Evolutionary conservation across 2,797 vertebrate species (phyloP).

Genomic region (Merluccius polli): DNA sequence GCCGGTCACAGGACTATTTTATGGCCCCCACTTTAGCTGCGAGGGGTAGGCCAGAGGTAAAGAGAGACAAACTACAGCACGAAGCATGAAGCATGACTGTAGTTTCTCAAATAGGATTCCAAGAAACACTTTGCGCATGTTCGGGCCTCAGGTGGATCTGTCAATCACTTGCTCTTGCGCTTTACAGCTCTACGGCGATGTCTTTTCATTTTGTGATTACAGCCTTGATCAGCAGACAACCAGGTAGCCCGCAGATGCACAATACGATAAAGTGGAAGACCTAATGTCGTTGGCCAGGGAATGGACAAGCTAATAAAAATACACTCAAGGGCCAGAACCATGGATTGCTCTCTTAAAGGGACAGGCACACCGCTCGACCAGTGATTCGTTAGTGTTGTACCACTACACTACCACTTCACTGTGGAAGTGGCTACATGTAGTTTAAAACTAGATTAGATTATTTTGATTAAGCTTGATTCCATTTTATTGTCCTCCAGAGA

Average conservation of each 20-base stretch:
- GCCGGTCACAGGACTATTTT: too few species aligned
- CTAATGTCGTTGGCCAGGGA: not conserved
- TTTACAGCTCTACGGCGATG: too few species aligned
- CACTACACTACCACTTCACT: too few species aligned
- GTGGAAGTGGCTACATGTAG: not conserved
- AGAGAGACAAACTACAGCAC: too few species aligned
- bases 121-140: too few species aligned
- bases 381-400: not conserved
- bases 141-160: too few species aligned
- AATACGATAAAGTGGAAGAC: not conserved
- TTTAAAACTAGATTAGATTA: not conserved
- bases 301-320: not conserved
- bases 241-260: not conserved
- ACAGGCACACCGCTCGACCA: too few species aligned
- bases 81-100: too few species aligned
- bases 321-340: not conserved
- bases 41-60: too few species aligned
- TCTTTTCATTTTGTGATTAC: not conserved
- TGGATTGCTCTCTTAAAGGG: not conserved
- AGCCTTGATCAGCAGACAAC: not conserved
- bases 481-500: not conserved
- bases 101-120: too few species aligned
- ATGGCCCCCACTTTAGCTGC: too few species aligned
- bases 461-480: not conserved
- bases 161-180: too few species aligned